These are phyloP conservation scores for Micronycteris hirsuta DNA, from an alignment of 2,113 vertebrate genomes.

Conservation along the genomic window DNA sequence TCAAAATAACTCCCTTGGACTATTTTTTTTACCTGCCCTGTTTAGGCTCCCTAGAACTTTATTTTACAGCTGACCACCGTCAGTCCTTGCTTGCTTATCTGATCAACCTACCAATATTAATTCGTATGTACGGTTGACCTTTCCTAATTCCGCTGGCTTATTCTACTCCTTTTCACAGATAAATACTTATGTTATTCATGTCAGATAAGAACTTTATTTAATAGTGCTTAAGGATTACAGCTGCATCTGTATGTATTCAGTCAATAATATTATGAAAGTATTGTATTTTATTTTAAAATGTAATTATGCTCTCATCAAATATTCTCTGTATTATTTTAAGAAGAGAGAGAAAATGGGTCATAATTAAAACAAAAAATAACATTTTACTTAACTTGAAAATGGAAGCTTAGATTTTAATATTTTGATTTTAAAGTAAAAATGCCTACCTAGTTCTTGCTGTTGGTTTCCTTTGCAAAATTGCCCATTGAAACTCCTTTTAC, in stretches of 20 bases:
- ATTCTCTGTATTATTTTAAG: conserved; percentile 42
- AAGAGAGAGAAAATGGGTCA: not conserved
- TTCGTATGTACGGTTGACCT: not conserved
- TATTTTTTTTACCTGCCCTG: not conserved
- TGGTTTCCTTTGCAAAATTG: conserved; percentile 46
- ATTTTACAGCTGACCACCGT: not conserved
- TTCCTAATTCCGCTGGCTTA: not conserved
- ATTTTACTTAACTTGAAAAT: conserved; percentile 47
- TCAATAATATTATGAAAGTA: conserved; percentile 16
- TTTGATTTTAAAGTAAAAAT: conserved; percentile 55
- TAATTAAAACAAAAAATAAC: not conserved
- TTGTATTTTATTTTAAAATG: not conserved
- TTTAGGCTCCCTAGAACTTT: not conserved
- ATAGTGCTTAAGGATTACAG: conserved; percentile 31
- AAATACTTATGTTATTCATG: not conserved
- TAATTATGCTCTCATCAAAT: conserved; percentile 7
- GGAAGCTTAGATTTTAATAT: conserved; percentile 37
- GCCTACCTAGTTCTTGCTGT: not conserved
- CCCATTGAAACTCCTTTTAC: conserved; percentile 30
- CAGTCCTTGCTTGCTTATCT: not conserved
- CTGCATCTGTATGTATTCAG: not conserved
- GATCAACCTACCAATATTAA: not conserved
- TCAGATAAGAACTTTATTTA: conserved; percentile 17
- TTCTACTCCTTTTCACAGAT: conserved; percentile 10
- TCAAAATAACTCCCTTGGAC: not conserved